Conservation (phyloP, 2,888 invertebrate species). For the Lycophotia porphyrea region DNA sequence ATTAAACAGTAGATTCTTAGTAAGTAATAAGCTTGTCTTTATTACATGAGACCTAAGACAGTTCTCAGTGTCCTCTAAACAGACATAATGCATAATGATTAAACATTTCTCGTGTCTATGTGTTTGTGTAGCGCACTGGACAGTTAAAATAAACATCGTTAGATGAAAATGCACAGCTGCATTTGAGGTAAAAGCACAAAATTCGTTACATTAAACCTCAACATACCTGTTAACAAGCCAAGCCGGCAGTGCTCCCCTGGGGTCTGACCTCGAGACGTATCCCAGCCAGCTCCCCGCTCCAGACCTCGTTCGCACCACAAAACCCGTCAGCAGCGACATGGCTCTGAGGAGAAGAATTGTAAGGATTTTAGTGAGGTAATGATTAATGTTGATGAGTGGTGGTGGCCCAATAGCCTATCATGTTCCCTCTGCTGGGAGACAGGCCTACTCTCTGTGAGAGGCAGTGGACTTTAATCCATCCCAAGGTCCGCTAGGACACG, state of each 20-base stretch:
- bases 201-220: neutral
- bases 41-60: neutral
- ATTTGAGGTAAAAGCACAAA: neutral
- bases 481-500: neutral
- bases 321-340: constrained; percentile 91
- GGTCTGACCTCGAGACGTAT: constrained; percentile 97
- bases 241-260: constrained; percentile 95
- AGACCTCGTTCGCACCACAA: constrained; percentile 91
- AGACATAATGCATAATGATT: too few species aligned
- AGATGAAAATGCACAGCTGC: neutral
- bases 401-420: neutral
- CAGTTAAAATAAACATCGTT: neutral
- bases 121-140: neutral
- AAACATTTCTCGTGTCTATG: too few species aligned
- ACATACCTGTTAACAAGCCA: constrained; percentile 95
- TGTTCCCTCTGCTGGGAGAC: neutral
- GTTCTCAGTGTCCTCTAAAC: neutral
- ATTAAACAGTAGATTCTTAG: neutral
- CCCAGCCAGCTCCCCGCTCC: constrained; percentile 94
- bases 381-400: neutral
- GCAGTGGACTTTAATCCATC: neutral
- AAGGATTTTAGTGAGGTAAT: neutral
- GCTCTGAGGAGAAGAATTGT: constrained; percentile 83
- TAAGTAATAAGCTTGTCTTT: neutral
- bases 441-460: neutral